Evolutionary conservation across 2,797 vertebrate species (phyloP), one percentile per base, ranked within the genome.

Genomic region (Mormyrus proboscirostris): DNA sequence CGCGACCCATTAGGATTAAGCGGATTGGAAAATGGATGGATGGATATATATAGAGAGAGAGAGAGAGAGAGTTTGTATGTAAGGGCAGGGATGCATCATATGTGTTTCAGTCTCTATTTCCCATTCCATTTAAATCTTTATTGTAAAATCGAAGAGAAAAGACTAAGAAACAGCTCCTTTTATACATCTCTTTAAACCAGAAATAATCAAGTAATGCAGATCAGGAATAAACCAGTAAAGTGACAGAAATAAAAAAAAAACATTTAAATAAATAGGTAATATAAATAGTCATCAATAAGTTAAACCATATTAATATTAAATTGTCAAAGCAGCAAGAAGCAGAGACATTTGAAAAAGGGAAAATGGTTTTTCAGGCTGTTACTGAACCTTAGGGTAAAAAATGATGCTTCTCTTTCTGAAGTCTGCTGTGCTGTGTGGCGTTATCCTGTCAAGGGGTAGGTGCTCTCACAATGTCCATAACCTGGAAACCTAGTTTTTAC

Each of bases 101-200:
- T 44, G 73, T n/a, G 38, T 79, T 41, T 44, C 19, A 41, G 4
- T 79, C 73, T 76, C 16, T 79, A 44, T 79, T 73, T 79, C 16
- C 73, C 73, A 79, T 19, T 44, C 73, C 73, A 79, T 89, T 90
- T 79, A 62, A 83, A 82, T 82, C 44, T 93, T 93, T 93, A 93
- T 93, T 93, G 93, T 93, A 93, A 93, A 93, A 93, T 92, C 92
- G 92, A 91, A 92, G 90, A 91, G 91, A 92, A 93, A 93, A 92
- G 90, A 90, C 90, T 92, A 89, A 87, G 82, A 91, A 92, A 91
- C 91, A 91, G 90, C 92, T 89, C 82, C 59, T 90, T 92, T 92
- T 93, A 92, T 92, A 93, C 91, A 92, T 90, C 90, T 90, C 88
- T 88, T 92, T 90, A 90, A 91, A 91, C 91, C 90, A 89, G 90